Percentiles rank a stretch among this genome's conserved stretches.
Conservation (phyloP, 2,797 vertebrate genomes). For the Thaleichthys pacificus region DNA sequence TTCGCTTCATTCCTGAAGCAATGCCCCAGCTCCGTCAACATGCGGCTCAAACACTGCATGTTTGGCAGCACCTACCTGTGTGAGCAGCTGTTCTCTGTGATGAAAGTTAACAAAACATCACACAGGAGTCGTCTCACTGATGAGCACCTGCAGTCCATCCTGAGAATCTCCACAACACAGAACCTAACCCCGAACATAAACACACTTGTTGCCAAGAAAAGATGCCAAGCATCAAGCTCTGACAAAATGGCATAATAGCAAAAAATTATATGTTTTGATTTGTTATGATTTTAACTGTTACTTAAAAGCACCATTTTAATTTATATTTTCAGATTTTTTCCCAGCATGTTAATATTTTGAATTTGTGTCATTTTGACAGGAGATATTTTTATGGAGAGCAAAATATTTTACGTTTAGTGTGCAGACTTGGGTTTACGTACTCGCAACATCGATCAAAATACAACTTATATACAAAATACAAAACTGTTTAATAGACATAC, state of each 20-base stretch:
- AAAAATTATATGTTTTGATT: too few species aligned
- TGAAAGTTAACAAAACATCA: conserved; percentile 23
- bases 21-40: conserved; percentile 13
- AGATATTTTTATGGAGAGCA: background rate
- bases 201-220: conserved; percentile 24
- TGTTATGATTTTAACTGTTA: too few species aligned
- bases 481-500: too few species aligned
- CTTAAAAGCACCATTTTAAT: too few species aligned
- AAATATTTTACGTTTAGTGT: too few species aligned
- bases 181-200: conserved; percentile 22
- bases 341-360: background rate
- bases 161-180: conserved; percentile 24
- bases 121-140: conserved; percentile 23
- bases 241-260: too few species aligned
- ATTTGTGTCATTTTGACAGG: background rate
- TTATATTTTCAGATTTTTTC: conserved; percentile 1
- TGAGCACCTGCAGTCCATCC: conserved; percentile 23
- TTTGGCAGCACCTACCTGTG: conserved; percentile 18
- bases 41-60: too few species aligned
- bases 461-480: too few species aligned
- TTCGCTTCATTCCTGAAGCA: conserved; percentile 1
- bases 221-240: conserved; percentile 13
- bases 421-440: too few species aligned
- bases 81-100: conserved; percentile 20
- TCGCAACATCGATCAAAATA: too few species aligned